Evolutionary conservation across 1,140 invertebrate species (phyloP), one percentile per base, ranked within the genome.

Genomic region (Bilobella aurantiaca): DNA sequence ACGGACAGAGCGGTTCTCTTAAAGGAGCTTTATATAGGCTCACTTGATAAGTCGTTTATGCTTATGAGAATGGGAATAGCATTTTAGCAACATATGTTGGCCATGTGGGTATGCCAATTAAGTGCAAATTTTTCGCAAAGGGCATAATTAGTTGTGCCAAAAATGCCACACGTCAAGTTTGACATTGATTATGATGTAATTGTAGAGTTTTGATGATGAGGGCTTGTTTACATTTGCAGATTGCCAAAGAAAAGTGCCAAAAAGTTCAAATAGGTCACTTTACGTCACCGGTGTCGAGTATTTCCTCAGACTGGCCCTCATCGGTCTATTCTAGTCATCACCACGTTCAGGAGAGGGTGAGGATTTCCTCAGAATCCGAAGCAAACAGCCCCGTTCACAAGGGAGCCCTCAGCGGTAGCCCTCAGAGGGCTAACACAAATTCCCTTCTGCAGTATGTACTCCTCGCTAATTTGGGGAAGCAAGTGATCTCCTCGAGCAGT

Each of bases 161-260:
- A 16, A 8, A 2, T 5, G 23, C 28, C 31, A 57, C 12, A 64
- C 27, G 34, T 34, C 21, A 28, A 2, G 49, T 58, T 63, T 63
- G 23, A 34, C 21, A 34, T 14, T 21, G 25, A 32, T 18, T 18
- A 32, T 61, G 37, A 21, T 42, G 8, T 42, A 27, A 47, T n/a
- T 46, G 47, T 23, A 47, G 42, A 18, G 47, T 49, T 49, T 62
- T 47, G 46, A 31, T 32, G n/a, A n/a, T n/a, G n/a, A n/a, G n/a
- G n/a, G 32, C 27, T 64, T 63, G 12, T 57, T 2, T 12, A 28
- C 23, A 14, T 58, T 58, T 31, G 27, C 49, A 71, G 69, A 71
- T 71, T 66, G 69, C 69, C 49, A 71, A 71, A 68, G 69, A 62
- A 59, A 71, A 71, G 47, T 71, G 69, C 56, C 66, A 68, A 42